A percentile compares a stretch with the other conserved stretches of the same genome.
Conservation (phyloP, 1,140 invertebrate genomes). For the Antheraea mylitta region DNA sequence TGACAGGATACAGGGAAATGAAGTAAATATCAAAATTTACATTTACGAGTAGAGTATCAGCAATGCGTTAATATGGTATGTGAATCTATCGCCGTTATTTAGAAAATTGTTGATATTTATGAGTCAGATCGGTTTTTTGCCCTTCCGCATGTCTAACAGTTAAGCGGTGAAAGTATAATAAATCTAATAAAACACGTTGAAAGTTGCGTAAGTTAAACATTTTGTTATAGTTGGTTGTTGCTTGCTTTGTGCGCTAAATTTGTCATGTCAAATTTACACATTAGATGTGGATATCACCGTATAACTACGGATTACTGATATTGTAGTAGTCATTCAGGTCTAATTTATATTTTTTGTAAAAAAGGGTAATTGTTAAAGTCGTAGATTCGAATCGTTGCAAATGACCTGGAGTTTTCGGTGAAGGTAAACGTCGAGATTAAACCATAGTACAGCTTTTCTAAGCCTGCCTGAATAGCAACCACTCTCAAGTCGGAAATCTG, state of each 20-base stretch:
- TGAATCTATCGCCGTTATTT: neutral
- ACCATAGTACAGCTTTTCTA: too few species aligned
- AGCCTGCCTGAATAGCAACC: too few species aligned
- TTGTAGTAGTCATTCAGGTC: too few species aligned
- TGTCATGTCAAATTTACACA: neutral
- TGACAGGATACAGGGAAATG: neutral
- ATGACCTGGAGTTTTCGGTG: too few species aligned
- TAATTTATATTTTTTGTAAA: too few species aligned
- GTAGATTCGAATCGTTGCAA: too few species aligned
- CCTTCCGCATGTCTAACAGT: too few species aligned
- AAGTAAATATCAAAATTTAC: neutral
- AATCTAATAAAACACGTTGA: neutral
- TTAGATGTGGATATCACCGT: too few species aligned
- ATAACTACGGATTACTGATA: neutral
- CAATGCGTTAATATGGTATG: neutral
- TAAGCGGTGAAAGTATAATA: neutral
- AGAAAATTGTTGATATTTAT: neutral
- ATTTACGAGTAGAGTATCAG: too few species aligned
- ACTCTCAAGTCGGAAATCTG: too few species aligned
- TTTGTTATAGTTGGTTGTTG: neutral
- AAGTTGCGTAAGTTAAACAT: neutral
- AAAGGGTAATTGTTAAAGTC: too few species aligned
- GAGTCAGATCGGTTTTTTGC: neutral
- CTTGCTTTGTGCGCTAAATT: neutral
- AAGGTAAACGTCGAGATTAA: too few species aligned